These are phyloP conservation scores for Formica selysi DNA, from an alignment of 1,140 invertebrate species.

Conservation along the genomic window DNA sequence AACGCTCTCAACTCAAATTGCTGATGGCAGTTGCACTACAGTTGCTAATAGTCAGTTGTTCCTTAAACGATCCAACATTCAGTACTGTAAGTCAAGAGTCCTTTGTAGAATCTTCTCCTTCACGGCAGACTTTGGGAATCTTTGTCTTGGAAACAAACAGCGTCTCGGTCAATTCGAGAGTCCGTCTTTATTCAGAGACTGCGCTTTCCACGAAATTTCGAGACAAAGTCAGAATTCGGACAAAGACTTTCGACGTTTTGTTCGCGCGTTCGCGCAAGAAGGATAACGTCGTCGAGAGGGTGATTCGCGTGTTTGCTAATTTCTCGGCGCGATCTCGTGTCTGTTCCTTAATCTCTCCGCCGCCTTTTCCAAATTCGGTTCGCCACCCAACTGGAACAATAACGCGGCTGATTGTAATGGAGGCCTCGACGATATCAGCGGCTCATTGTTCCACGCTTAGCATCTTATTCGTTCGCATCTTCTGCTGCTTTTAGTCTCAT, in stretches of 20 bases:
- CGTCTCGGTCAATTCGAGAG: constrained; percentile 3
- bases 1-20: background rate
- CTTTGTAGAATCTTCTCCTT: background rate
- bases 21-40: constrained; percentile 6
- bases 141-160: constrained; percentile 5
- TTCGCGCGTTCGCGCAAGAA: background rate
- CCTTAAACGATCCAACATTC: background rate
- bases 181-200: constrained; percentile 3
- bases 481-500: constrained; percentile 33
- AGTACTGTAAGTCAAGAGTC: background rate
- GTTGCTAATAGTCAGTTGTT: constrained; percentile 20
- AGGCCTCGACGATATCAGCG: constrained; percentile 65
- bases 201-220: background rate
- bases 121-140: constrained; percentile 6
- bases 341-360: constrained; percentile 67
- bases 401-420: constrained; percentile 77
- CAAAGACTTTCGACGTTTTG: constrained; percentile 37
- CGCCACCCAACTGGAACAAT: constrained; percentile 68
- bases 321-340: constrained; percentile 22
- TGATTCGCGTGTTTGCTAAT: constrained; percentile 62
- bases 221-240: constrained; percentile 8
- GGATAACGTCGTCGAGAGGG: background rate
- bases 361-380: constrained; percentile 70
- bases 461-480: constrained; percentile 57
- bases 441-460: constrained; percentile 71